Conservation (phyloP, 2,888 invertebrate species). For the Margaritifera margaritifera region DNA sequence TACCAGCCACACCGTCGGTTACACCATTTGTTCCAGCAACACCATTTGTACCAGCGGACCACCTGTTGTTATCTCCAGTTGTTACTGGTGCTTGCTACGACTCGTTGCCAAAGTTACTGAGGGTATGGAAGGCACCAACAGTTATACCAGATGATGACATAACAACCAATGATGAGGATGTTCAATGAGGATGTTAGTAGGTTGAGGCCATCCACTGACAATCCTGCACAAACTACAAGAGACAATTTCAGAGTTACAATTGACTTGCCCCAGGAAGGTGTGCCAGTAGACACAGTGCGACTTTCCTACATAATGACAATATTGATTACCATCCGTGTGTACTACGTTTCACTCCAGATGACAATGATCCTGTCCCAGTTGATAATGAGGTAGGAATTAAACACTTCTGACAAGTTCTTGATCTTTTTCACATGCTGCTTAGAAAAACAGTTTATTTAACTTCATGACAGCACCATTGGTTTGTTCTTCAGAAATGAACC, state of each 20-base stretch:
- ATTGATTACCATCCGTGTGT: conserved; percentile 25
- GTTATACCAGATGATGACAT: conserved; percentile 22
- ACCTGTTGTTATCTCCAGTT: no score
- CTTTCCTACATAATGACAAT: conserved; percentile 23
- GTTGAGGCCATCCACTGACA: conserved; percentile 14
- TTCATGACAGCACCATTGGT: no score
- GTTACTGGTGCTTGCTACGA: not conserved
- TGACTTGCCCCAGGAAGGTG: conserved; percentile 17
- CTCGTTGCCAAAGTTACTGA: conserved; percentile 16
- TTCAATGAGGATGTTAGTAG: conserved; percentile 23
- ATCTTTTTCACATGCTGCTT: no score
- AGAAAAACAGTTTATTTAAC: no score
- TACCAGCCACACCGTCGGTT: no score
- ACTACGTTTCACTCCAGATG: no score
- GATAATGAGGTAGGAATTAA: no score
- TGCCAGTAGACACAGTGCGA: conserved; percentile 18
- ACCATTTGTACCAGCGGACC: no score
- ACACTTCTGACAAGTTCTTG: no score
- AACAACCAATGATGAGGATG: conserved; percentile 23
- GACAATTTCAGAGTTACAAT: conserved; percentile 20
- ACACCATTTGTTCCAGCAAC: no score
- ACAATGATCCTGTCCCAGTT: no score
- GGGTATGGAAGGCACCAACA: conserved; percentile 17
- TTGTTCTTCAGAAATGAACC: no score
- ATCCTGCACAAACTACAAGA: conserved; percentile 14